A percentile compares a stretch with the other conserved stretches of the same genome.
phyloP scores from a whole-genome alignment of 2,888 invertebrate genomes.

The Psylliodes chrysocephalus region DNA sequence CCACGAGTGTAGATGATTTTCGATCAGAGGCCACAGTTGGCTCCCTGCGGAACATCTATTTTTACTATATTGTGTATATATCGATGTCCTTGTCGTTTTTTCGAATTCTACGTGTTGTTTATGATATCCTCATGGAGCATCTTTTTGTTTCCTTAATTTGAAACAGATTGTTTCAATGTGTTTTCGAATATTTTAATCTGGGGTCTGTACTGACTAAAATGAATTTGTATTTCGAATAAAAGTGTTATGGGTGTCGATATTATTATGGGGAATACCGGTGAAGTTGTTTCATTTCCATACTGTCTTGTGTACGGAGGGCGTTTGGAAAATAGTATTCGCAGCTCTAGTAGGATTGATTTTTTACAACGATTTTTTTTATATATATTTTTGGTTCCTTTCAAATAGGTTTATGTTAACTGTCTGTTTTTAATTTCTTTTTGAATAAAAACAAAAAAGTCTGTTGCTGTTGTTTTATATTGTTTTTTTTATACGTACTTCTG shows the following conservation, averaged over 20 bases:
- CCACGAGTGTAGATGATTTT: too few relatives aligned
- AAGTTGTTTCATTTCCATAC: too few relatives aligned
- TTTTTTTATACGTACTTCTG: slow-evolving; percentile 21
- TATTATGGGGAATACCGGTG: too few relatives aligned
- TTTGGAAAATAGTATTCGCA: background rate
- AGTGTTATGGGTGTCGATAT: too few relatives aligned
- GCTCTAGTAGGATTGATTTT: background rate
- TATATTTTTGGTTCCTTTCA: too few relatives aligned
- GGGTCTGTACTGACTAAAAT: too few relatives aligned
- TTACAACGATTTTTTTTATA: background rate
- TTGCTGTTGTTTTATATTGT: slow-evolving; percentile 25
- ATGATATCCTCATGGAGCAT: background rate
- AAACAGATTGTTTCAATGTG: too few relatives aligned
- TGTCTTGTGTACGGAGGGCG: background rate
- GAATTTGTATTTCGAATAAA: too few relatives aligned
- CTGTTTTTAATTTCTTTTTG: background rate
- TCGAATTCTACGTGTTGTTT: background rate
- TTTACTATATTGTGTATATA: background rate
- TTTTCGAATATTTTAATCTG: too few relatives aligned
- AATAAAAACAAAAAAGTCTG: background rate
- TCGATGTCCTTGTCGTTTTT: background rate
- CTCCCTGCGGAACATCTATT: background rate
- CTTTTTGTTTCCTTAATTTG: background rate
- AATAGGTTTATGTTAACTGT: too few relatives aligned
- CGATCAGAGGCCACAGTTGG: background rate